phyloP scores from a whole-genome alignment of 2,797 vertebrate genomes.

The Chelidonichthys spinosus region DNA sequence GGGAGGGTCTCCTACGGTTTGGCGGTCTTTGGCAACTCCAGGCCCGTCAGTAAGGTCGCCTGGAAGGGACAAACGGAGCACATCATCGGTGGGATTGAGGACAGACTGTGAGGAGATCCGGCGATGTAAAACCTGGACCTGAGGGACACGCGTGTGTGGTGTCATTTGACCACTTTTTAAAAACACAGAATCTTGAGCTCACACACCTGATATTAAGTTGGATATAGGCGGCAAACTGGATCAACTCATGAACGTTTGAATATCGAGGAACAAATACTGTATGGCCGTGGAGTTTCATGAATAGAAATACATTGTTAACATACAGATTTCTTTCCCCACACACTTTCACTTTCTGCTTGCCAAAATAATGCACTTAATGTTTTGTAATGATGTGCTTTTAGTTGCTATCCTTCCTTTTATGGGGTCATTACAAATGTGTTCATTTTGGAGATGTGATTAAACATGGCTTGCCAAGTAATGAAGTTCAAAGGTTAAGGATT shows the following conservation, averaged over 20 bases:
- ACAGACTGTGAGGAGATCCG: not conserved
- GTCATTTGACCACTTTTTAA: not conserved
- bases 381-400: not conserved
- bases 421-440: no score
- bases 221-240: no score
- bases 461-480: no score
- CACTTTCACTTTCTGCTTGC: not conserved
- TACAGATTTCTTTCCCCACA: not conserved
- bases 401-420: no score
- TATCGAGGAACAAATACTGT: no score
- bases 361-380: not conserved
- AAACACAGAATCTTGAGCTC: no score
- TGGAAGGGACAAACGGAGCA: constrained; percentile 74
- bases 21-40: constrained; percentile 91
- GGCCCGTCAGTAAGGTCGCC: constrained; percentile 94
- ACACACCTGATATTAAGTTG: no score
- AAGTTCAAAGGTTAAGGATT: not conserved
- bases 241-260: no score
- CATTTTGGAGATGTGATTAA: no score
- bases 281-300: not conserved
- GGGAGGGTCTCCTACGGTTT: constrained; percentile 72
- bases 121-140: not conserved
- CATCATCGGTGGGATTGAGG: not conserved
- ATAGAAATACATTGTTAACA: not conserved
- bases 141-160: not conserved